Evolutionary conservation across 1,140 invertebrate genomes (phyloP), one percentile per base, ranked within the genome.

Genomic region (Euborellia annulipes): DNA sequence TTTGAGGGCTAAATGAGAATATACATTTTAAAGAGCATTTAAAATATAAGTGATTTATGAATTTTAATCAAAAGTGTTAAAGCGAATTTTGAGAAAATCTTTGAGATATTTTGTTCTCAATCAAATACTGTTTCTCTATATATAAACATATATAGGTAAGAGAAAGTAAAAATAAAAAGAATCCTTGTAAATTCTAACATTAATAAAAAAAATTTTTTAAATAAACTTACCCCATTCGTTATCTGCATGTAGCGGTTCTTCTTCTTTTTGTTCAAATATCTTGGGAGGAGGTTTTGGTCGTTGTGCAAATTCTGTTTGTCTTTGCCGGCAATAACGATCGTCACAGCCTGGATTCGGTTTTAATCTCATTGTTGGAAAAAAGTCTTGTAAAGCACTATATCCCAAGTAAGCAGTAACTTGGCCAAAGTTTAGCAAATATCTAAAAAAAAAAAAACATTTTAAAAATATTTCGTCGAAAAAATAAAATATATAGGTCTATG

Each of bases 361-460:
- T 46, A 99, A 71, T 21, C 65, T 72, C 86, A 97, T 92, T 9
- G 73, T 82, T 0, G 95, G 94, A 59, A 99, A 99, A 66, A 89
- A 98, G 62, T 99, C 96, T 52, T 81, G 76, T 40, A 98, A 67
- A 7, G 95, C 95, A 67, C 86, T 97, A 64, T 99, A 99, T 0
- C 96, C 95, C 44, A 99, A 65, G 61, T 98, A 99, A 61, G 85
- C 71, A 0, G 79, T 80, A 1, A 96, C 82, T 52, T 75, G 54
- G 36, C 96, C 96, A 68, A 99, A 99, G 17, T 79, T 73, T 3
- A 99, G 64, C 46, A 98, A 67, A 68, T 88, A 77, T 56, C 76
- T 79, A 55, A n/a, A 62, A 55, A 14, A 62, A 52, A 47, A 43
- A 36, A 49, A 16, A 40, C 16, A 38, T n/a, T n/a, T n/a, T n/a